phyloP scores from a whole-genome alignment of 2,113 vertebrate species.

The Procavia capensis region DNA sequence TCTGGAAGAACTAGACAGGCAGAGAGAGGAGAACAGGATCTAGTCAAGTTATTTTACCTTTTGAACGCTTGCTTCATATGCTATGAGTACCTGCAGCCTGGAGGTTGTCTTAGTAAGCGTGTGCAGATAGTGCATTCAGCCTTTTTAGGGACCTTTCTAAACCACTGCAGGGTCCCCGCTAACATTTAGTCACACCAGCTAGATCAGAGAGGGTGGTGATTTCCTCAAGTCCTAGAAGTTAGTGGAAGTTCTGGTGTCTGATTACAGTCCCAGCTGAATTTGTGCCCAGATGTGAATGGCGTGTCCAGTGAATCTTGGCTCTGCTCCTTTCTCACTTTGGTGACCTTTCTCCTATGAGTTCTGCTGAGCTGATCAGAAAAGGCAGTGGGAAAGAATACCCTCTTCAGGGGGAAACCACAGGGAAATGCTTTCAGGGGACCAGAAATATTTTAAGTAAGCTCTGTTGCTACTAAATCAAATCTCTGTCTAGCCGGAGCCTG shows the following conservation, averaged over 20 bases:
- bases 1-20: background rate
- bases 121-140: background rate
- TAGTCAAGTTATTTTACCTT: background rate
- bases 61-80: background rate
- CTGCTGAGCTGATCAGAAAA: background rate
- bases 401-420: background rate
- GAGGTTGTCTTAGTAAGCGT: background rate
- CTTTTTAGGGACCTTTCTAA: slow-evolving; percentile 21
- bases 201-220: slow-evolving; percentile 59
- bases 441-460: slow-evolving; percentile 29
- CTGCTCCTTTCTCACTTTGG: slow-evolving; percentile 7
- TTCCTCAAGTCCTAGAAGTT: slow-evolving; percentile 70
- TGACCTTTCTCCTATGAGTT: slow-evolving; percentile 15
- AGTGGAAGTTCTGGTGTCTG: slow-evolving; percentile 63
- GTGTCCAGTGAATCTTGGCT: slow-evolving; percentile 10
- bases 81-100: background rate
- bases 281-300: slow-evolving; percentile 2
- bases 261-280: slow-evolving; percentile 44
- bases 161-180: slow-evolving; percentile 25
- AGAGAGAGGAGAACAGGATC: background rate
- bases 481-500: background rate
- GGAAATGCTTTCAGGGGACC: background rate
- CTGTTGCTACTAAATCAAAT: slow-evolving; percentile 30
- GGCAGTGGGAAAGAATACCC: slow-evolving; percentile 25
- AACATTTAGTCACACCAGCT: slow-evolving; percentile 48